phyloP scores from a whole-genome alignment of 2,113 vertebrate genomes.

The Leptosomus discolor region DNA sequence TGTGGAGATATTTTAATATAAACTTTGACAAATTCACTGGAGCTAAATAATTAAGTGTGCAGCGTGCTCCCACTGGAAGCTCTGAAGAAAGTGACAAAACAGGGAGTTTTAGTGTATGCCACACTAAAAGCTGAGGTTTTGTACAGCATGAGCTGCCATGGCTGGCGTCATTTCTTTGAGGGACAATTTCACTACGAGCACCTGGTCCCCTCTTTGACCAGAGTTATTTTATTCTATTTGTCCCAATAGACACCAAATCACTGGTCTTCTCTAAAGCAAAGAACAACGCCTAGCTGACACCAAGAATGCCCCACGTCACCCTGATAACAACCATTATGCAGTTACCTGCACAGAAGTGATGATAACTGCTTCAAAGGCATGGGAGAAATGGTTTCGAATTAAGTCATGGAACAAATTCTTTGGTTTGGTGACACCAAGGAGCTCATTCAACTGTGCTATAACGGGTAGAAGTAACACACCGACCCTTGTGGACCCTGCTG shows the following conservation, averaged over 20 bases:
- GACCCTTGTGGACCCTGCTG: neutral
- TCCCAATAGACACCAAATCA: neutral
- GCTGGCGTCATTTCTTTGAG: neutral
- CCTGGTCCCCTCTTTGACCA: neutral
- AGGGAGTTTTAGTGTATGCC: neutral
- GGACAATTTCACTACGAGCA: neutral
- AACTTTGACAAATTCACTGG: neutral
- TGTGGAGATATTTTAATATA: neutral
- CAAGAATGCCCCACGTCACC: fast-evolving
- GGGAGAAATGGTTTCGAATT: neutral
- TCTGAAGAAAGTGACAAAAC: neutral
- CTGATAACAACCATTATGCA: neutral
- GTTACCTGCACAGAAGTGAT: neutral
- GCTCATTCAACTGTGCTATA: neutral
- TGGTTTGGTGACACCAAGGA: neutral
- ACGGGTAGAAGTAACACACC: neutral
- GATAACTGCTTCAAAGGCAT: neutral
- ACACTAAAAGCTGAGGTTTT: neutral
- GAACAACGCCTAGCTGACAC: neutral
- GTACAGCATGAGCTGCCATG: neutral
- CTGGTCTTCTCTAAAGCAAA: neutral
- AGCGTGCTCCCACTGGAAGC: neutral
- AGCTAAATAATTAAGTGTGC: neutral
- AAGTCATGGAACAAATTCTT: neutral
- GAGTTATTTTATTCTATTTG: neutral